These are phyloP conservation scores for Ptychochromis oligacanthus DNA, from an alignment of 2,113 vertebrate genomes.

Conservation along the genomic window DNA sequence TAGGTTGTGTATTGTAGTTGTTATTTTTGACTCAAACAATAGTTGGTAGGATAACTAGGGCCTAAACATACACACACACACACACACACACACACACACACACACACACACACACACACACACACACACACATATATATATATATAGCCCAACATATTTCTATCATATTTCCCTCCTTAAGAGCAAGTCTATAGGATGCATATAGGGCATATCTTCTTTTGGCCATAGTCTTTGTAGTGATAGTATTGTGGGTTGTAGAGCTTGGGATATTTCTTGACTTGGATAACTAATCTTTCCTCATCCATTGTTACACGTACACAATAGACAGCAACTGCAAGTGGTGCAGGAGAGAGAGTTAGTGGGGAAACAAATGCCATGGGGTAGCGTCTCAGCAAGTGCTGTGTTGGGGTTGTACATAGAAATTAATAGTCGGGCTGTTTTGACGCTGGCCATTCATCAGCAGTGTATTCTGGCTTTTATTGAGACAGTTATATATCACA, in stretches of 20 bases:
- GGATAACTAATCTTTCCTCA: neutral
- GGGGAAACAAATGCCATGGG: neutral
- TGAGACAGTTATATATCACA: neutral
- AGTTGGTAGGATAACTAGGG: too few species aligned
- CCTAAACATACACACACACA: too few species aligned
- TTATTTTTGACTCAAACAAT: neutral
- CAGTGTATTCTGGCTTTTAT: conserved; percentile 8
- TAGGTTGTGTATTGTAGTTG: neutral
- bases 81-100: too few species aligned
- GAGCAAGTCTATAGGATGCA: neutral
- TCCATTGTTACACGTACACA: neutral
- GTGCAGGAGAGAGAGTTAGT: neutral
- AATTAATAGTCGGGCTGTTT: neutral
- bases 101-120: too few species aligned
- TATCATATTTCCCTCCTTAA: too few species aligned
- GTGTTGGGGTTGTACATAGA: neutral
- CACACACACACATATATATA: too few species aligned
- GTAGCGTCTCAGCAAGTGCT: neutral
- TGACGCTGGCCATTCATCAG: neutral
- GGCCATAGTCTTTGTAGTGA: neutral
- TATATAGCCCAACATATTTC: too few species aligned
- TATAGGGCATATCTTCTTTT: neutral
- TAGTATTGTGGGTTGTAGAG: neutral
- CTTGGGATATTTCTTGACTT: neutral
- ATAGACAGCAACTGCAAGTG: neutral